Base-by-base conservation (phyloP, 2,888 invertebrate species). In the Candidula unifasciata region DNA sequence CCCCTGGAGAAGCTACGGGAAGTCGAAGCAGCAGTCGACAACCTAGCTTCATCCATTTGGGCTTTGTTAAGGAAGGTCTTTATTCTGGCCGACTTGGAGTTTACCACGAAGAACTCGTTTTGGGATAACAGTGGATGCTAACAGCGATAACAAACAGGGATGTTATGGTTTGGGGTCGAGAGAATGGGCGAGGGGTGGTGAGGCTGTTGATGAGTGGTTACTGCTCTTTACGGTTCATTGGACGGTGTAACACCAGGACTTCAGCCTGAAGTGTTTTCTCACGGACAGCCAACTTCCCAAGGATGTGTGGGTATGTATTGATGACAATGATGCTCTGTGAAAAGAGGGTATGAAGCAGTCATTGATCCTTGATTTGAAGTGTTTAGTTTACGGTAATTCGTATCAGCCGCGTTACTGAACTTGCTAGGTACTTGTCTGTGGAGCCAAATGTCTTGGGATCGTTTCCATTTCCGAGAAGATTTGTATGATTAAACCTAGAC, bases 151-250 rank as follows among this genome's bases (percentile, higher is more conserved):
- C 60, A 78, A 78, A 78, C 37, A 64, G n/a, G 21, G 13, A 27
- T 33, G 78, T 78, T 64, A 35, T 60, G 35, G 30, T 78, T 78
- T n/a, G 24, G 8, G 13, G 10, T 6, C 54, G 57, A 33, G 33
- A 54, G 33, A 57, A 76, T 57, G 78, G 64, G 64, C n/a, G 27
- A 18, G 2, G 78, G 33, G 37, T n/a, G 13, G 64, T 6, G n/a
- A 10, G 24, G 35, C 13, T n/a, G 52, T 33, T 3, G 21, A 10
- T 78, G 37, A 78, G 60, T 21, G 24, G 35, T 37, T 27, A 64
- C 60, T 52, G 64, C 35, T 52, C 37, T 37, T 78, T 24, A 60
- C 64, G 27, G 78, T 64, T 78, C 78, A 78, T 78, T 78, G 60
- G n/a, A 78, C 3, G 64, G 6, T 2, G 60, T 78, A 64, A 78